A percentile compares a stretch with the other conserved stretches of the same genome.
These are phyloP conservation scores for Gonocerus acuteangulatus DNA, from an alignment of 2,888 invertebrate genomes.

Conservation along the genomic window DNA sequence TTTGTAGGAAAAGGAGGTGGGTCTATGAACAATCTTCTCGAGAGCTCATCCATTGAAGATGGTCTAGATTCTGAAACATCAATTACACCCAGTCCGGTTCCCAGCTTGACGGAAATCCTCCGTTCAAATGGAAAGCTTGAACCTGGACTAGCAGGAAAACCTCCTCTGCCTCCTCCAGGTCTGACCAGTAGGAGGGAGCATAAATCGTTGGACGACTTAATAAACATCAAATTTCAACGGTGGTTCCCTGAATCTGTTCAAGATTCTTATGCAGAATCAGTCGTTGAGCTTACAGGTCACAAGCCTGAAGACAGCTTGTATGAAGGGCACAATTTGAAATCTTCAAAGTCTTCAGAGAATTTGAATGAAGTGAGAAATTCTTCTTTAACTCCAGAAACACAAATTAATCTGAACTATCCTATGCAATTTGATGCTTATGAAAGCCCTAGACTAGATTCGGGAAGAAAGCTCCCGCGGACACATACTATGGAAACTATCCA, in stretches of 20 bases:
- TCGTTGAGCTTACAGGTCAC: background rate
- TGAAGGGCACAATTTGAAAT: background rate
- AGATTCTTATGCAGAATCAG: slow-evolving; percentile 23
- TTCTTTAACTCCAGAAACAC: slow-evolving; percentile 8
- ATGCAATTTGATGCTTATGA: slow-evolving; percentile 32
- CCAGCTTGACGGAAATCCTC: slow-evolving; percentile 31
- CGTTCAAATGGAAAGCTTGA: slow-evolving; percentile 35
- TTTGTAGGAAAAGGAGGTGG: slow-evolving; percentile 32
- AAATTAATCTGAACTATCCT: slow-evolving; percentile 5
- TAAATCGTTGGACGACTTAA: slow-evolving; percentile 37
- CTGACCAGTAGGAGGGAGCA: slow-evolving; percentile 17
- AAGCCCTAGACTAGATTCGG: slow-evolving; percentile 25
- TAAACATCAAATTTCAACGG: slow-evolving; percentile 40
- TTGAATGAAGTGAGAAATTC: slow-evolving; percentile 1
- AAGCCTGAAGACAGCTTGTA: background rate
- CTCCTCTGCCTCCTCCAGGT: slow-evolving; percentile 38
- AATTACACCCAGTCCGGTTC: slow-evolving; percentile 35
- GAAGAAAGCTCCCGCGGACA: slow-evolving; percentile 20
- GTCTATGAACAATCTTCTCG: slow-evolving; percentile 35
- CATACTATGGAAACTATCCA: slow-evolving; percentile 31
- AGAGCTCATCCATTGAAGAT: slow-evolving; percentile 36
- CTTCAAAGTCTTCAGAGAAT: slow-evolving; percentile 15
- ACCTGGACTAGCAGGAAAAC: slow-evolving; percentile 39
- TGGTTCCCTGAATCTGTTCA: slow-evolving; percentile 40
- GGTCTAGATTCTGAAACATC: slow-evolving; percentile 36